Percentiles rank a stretch among this genome's conserved stretches.
These are phyloP conservation scores for Poecilia wingei DNA, from an alignment of 2,797 vertebrate genomes.

Conservation along the genomic window DNA sequence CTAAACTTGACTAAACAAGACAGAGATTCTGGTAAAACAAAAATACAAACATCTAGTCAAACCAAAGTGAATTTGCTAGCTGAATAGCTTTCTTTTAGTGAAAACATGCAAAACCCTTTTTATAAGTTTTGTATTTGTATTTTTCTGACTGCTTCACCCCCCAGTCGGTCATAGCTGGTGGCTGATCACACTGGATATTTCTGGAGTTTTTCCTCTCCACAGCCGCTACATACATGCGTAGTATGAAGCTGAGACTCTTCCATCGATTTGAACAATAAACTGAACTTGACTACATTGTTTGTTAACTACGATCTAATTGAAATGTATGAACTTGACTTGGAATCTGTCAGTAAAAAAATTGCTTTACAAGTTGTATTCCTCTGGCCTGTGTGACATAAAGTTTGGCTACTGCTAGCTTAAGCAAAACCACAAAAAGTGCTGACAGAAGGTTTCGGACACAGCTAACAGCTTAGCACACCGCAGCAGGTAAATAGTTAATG, in stretches of 20 bases:
- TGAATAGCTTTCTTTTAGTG: not conserved
- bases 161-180: not conserved
- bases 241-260: not conserved
- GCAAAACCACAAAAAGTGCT: constrained; percentile 2
- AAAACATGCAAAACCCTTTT: not conserved
- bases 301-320: not conserved
- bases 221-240: not conserved
- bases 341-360: not conserved
- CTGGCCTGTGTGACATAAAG: not conserved
- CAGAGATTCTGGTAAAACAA: not conserved
- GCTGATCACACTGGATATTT: not conserved
- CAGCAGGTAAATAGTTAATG: not conserved
- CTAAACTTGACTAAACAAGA: not conserved
- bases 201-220: not conserved
- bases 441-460: constrained; percentile 14
- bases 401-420: not conserved
- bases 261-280: not conserved
- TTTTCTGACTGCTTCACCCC: not conserved
- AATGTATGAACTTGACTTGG: not conserved
- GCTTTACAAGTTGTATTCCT: not conserved
- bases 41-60: not conserved
- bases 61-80: not conserved
- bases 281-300: not conserved
- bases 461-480: not conserved
- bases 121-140: not conserved